Conservation (phyloP, 2,888 invertebrate genomes). For the Acanthosepion lycidas region DNA sequence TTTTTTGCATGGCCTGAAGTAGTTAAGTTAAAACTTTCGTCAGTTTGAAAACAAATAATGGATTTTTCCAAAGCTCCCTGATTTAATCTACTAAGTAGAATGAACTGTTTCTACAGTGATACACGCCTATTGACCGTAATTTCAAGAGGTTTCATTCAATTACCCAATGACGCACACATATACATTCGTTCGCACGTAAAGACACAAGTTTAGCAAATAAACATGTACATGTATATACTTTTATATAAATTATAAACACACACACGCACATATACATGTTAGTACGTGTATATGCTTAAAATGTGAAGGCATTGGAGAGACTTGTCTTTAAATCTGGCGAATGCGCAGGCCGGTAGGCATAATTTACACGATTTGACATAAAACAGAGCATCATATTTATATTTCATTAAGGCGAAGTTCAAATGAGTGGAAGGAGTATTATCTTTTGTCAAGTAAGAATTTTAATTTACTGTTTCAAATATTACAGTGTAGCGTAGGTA, state of each 20-base stretch:
- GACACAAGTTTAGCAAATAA: background rate
- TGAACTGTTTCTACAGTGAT: background rate
- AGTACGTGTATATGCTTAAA: background rate
- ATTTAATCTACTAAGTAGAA: background rate
- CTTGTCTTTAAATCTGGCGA: no score
- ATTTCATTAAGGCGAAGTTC: no score
- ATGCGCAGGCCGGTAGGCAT: no score
- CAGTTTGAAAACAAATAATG: constrained; percentile 33
- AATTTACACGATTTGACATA: no score
- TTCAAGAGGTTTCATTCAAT: background rate
- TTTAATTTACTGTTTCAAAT: no score
- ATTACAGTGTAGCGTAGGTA: no score
- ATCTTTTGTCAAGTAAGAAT: no score
- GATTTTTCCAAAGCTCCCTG: background rate
- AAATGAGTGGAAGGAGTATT: no score
- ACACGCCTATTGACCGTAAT: background rate
- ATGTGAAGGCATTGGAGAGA: background rate
- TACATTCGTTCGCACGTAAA: background rate
- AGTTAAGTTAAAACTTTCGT: constrained; percentile 21
- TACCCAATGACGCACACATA: background rate
- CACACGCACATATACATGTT: background rate
- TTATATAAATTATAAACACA: background rate
- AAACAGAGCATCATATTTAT: no score
- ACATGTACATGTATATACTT: background rate
- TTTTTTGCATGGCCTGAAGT: background rate